Evolutionary conservation across 2,888 invertebrate genomes (phyloP), one percentile per base, ranked within the genome.

Genomic region (Gortyna flavago): DNA sequence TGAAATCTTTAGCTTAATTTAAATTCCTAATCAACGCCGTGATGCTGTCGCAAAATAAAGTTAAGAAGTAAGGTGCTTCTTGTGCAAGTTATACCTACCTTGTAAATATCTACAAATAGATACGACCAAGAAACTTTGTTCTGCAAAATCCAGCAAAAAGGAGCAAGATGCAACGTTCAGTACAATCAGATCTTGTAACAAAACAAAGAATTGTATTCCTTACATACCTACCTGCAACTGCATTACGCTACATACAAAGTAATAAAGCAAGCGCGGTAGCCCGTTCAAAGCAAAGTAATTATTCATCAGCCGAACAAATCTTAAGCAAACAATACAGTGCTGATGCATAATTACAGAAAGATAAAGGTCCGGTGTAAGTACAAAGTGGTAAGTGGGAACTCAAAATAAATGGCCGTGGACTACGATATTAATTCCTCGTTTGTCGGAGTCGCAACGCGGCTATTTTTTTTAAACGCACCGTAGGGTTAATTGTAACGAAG

Each of bases 391-490:
- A 93, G 92, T 92, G 91, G 92, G 91, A 93, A 92, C 92, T 92
- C 89, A 89, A 90, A 92, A 94, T 93, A 94, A 95, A 95, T 94
- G 91, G 92, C 90, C 87, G 88, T 87, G 89, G 93, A 92, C 92
- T 92, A 92, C 89, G 90, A 93, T 95, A 95, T 95, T 95, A 95
- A 95, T 95, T 94, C 93, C 95, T 95, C 95, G 94, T 95, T 95
- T 94, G 94, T 95, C 92, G 89, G 92, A 92, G 90, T 90, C 88
- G 88, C 87, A 89, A 90, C 91, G 91, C 89, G 89, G 93, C 91
- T 89, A 93, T 94, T 95, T 94, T 94, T 41, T 94, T 92, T 90
- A 90, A 87, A 92, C 88, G 86, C 89, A 90, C 88, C 88, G 92
- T 91, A 91, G 93, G 92, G 93, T 94, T 95, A 95, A 95, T 94